Conservation (phyloP, 2,113 vertebrate genomes). For the Salminus brasiliensis region DNA sequence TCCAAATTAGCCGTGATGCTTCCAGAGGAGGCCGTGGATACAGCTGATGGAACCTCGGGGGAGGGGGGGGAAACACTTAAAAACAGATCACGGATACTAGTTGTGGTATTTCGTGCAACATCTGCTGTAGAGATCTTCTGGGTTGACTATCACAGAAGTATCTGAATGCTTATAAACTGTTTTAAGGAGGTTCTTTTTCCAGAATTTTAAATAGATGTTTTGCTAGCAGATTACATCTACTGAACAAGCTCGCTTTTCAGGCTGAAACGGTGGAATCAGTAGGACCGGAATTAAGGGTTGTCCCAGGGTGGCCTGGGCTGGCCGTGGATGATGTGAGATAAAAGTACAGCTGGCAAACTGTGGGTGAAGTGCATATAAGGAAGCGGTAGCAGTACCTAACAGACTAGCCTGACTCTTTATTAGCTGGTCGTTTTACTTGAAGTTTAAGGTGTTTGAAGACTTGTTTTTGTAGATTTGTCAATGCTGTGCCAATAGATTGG, state of each 20-base stretch:
- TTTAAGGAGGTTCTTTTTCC: neutral
- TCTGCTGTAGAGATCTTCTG: constrained; percentile 24
- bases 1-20: constrained; percentile 62
- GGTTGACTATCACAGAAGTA: constrained; percentile 17
- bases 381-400: too few species aligned
- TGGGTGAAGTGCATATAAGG: too few species aligned
- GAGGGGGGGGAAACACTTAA: constrained; percentile 27
- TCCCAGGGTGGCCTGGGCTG: too few species aligned
- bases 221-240: neutral
- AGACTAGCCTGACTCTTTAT: too few species aligned
- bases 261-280: neutral
- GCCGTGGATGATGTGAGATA: too few species aligned
- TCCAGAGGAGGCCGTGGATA: constrained; percentile 48
- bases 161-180: constrained; percentile 10
- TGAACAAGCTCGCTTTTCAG: neutral
- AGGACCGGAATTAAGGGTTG: too few species aligned
- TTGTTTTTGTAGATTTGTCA: too few species aligned
- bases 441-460: too few species aligned
- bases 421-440: too few species aligned
- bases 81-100: neutral
- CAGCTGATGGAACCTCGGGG: constrained; percentile 37
- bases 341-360: too few species aligned
- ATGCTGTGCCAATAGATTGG: too few species aligned
- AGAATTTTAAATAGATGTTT: neutral
- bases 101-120: constrained; percentile 12